A percentile compares a stretch with the other conserved stretches of the same genome.
These are phyloP conservation scores for Cheirogaleus major DNA, from an alignment of 2,797 vertebrate genomes.

Conservation along the genomic window DNA sequence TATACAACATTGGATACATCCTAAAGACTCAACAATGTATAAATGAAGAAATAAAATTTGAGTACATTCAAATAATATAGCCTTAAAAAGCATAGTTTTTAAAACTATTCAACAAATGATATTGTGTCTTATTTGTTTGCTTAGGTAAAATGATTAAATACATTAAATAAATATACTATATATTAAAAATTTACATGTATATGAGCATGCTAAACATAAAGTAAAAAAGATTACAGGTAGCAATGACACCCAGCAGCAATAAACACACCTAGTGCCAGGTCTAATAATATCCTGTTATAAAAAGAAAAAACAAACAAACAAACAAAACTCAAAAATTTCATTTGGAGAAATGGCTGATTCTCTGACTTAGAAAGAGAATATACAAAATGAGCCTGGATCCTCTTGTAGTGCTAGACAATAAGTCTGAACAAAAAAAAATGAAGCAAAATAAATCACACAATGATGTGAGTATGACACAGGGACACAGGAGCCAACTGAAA, in stretches of 20 bases:
- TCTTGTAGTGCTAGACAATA: neutral
- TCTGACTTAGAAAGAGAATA: neutral
- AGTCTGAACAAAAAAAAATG: neutral
- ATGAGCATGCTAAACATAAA: neutral
- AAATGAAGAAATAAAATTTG: neutral
- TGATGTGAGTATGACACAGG: neutral
- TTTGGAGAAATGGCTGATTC: neutral
- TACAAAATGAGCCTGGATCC: neutral
- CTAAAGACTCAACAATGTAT: neutral
- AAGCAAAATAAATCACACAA: neutral
- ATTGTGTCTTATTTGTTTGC: neutral
- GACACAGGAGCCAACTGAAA: neutral
- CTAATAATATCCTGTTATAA: neutral
- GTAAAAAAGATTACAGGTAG: neutral
- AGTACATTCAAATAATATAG: neutral
- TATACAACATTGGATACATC: neutral
- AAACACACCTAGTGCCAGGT: neutral
- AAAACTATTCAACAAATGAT: neutral
- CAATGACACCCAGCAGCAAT: neutral
- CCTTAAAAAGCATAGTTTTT: neutral
- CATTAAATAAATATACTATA: neutral
- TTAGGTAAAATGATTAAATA: neutral
- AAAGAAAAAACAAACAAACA: neutral
- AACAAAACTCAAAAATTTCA: neutral
- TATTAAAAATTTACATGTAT: neutral